Conservation (phyloP, 2,888 invertebrate species). For the Fabriciana adippe region DNA sequence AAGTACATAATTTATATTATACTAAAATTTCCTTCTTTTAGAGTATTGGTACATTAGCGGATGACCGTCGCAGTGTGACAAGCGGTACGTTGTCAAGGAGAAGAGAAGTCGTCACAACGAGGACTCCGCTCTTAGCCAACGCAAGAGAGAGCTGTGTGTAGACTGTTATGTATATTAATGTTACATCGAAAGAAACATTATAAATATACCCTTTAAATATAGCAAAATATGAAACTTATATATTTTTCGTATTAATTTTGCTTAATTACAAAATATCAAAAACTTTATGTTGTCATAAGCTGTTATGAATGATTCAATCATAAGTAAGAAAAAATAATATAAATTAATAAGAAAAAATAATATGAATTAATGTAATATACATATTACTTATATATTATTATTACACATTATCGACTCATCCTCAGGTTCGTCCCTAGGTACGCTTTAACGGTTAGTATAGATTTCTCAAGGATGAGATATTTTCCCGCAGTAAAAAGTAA, state of each 20-base stretch:
- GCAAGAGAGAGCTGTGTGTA: conserved; percentile 86
- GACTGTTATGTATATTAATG: conserved; percentile 23
- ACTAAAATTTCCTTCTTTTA: conserved; percentile 44
- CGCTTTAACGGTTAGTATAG: too few species aligned
- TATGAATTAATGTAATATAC: too few species aligned
- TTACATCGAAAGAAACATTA: conserved; percentile 28
- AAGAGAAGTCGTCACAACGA: conserved; percentile 86
- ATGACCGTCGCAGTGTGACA: conserved; percentile 71
- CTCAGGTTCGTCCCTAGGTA: too few species aligned
- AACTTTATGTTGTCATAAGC: too few species aligned
- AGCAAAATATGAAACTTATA: background rate
- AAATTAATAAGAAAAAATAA: too few species aligned
- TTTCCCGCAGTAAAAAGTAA: too few species aligned
- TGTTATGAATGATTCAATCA: too few species aligned
- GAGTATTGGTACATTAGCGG: conserved; percentile 71
- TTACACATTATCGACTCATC: too few species aligned
- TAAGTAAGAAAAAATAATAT: too few species aligned
- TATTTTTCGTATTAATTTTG: background rate
- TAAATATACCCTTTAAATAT: background rate
- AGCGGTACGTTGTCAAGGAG: conserved; percentile 73
- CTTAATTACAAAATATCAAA: background rate
- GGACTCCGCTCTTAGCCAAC: conserved; percentile 87
- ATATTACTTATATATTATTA: too few species aligned
- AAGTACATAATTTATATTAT: background rate
- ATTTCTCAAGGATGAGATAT: too few species aligned